Percentiles rank a stretch among this genome's conserved stretches.
These are phyloP conservation scores for Balaeniceps rex DNA, from an alignment of 2,113 vertebrate genomes.

Conservation along the genomic window DNA sequence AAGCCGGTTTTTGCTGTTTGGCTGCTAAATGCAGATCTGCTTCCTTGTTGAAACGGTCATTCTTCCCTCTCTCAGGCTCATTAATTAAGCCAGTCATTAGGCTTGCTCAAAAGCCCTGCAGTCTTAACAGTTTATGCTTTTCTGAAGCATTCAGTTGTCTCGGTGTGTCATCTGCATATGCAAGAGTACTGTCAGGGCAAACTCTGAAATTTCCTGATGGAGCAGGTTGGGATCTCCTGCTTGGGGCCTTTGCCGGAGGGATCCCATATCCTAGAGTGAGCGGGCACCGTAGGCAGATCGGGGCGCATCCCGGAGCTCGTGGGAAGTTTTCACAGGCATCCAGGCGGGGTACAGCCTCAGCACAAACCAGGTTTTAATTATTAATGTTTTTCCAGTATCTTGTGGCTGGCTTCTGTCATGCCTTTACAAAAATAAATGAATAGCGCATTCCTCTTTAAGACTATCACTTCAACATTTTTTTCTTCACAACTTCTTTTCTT, in stretches of 20 bases:
- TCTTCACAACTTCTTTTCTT: not conserved
- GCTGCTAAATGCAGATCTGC: not conserved
- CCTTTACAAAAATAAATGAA: not conserved
- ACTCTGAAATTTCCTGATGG: not conserved
- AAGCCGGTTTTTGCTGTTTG: not conserved
- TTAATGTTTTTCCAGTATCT: not conserved
- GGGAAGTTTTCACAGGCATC: not conserved
- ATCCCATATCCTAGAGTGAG: not conserved
- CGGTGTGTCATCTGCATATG: not conserved
- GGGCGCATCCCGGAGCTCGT: not conserved
- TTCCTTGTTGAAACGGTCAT: not conserved
- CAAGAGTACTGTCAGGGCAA: not conserved
- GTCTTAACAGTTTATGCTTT: not conserved
- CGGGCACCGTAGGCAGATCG: accelerated
- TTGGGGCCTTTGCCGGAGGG: not conserved
- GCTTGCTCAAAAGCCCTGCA: not conserved
- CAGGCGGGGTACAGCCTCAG: not conserved
- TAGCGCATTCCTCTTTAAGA: not conserved
- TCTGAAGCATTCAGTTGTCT: not conserved
- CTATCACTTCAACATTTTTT: not conserved
- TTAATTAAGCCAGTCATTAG: not conserved
- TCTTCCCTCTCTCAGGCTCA: not conserved
- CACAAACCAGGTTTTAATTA: not conserved
- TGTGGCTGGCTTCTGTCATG: not conserved
- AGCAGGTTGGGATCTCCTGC: not conserved